Percentiles rank a stretch among this genome's conserved stretches.
phyloP scores from a whole-genome alignment of 2,888 invertebrate genomes.

The Beris chalybata region DNA sequence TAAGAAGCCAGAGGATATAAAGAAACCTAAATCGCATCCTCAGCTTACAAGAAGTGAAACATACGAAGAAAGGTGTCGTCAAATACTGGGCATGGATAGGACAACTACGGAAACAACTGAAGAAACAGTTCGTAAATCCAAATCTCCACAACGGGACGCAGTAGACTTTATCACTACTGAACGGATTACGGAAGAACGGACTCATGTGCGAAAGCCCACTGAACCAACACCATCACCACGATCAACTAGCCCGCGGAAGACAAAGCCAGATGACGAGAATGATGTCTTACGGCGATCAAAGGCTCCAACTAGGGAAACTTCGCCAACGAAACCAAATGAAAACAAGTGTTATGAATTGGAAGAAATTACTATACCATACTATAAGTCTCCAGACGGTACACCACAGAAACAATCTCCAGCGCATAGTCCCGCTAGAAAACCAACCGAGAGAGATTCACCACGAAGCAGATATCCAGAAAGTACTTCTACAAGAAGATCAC shows the following conservation, averaged over 20 bases:
- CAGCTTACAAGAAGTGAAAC: constrained; percentile 69
- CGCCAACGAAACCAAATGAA: constrained; percentile 43
- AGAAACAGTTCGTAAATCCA: background rate
- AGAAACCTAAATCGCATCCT: constrained; percentile 58
- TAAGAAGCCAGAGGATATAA: constrained; percentile 37
- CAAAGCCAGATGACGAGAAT: background rate
- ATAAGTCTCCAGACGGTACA: constrained; percentile 5
- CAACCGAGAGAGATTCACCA: no score
- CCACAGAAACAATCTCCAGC: constrained; percentile 34
- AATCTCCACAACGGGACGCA: constrained; percentile 8
- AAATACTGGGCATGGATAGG: constrained; percentile 66
- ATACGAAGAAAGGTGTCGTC: constrained; percentile 71
- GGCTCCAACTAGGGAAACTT: constrained; percentile 45
- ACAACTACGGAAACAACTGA: background rate
- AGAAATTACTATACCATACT: constrained; percentile 35
- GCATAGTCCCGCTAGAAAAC: no score
- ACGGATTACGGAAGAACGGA: constrained; percentile 28
- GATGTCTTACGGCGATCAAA: constrained; percentile 34
- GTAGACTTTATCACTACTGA: constrained; percentile 33
- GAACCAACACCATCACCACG: background rate
- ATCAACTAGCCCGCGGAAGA: constrained; percentile 9
- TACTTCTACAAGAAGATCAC: background rate
- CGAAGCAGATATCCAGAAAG: background rate
- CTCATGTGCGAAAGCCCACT: background rate
- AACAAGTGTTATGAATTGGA: background rate